Conservation (phyloP, 2,797 vertebrate genomes). For the Gadopsis bispinosus region DNA sequence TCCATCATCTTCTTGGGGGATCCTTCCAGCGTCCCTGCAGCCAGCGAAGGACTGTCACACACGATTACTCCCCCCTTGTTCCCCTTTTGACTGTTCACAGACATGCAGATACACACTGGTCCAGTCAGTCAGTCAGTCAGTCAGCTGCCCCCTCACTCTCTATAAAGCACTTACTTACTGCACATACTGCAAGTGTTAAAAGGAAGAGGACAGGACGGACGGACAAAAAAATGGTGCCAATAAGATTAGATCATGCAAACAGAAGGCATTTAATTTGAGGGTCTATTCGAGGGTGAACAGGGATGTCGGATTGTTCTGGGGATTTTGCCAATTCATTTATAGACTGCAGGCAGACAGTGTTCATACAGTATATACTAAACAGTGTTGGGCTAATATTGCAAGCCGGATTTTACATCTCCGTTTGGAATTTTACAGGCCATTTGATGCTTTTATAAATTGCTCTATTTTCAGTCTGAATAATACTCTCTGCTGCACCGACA, state of each 20-base stretch:
- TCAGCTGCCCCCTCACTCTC: conserved; percentile 5
- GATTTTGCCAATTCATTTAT: not conserved
- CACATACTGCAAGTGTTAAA: conserved; percentile 20
- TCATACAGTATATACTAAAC: not conserved
- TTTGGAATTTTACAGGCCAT: not conserved
- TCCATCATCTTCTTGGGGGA: conserved; percentile 66
- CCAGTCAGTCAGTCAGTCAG: conserved; percentile 7
- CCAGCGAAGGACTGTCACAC: conserved; percentile 45
- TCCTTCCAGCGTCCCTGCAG: conserved; percentile 47
- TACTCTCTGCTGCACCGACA: not conserved
- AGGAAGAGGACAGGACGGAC: too few relatives aligned
- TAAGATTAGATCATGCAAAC: not conserved
- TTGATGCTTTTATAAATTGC: not conserved
- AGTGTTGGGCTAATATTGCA: not conserved
- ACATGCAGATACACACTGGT: not conserved
- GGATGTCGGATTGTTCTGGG: not conserved
- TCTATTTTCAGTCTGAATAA: not conserved
- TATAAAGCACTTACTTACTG: conserved; percentile 1
- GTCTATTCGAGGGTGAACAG: not conserved
- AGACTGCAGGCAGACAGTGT: not conserved
- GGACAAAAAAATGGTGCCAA: not conserved
- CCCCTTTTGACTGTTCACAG: conserved; percentile 35
- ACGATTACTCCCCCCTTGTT: conserved; percentile 8
- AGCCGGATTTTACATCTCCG: too few relatives aligned
- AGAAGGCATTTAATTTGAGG: not conserved